Conservation (phyloP, 2,113 vertebrate genomes). For the Apteryx owenii region DNA sequence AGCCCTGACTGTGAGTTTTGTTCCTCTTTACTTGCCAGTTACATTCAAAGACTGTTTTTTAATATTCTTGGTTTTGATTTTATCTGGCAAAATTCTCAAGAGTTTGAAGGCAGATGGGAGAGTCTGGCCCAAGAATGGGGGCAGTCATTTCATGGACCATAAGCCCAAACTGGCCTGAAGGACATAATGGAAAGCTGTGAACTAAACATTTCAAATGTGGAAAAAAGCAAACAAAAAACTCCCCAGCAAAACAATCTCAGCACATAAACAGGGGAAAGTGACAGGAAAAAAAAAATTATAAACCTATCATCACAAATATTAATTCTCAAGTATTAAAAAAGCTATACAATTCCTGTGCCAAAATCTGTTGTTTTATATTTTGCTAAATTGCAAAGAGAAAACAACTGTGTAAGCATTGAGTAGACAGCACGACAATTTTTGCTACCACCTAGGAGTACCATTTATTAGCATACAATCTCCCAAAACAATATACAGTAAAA, state of each 20-base stretch:
- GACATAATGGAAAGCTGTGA: background rate
- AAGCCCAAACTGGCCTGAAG: constrained; percentile 60
- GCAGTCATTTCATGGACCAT: constrained; percentile 53
- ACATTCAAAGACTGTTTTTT: background rate
- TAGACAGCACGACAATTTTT: background rate
- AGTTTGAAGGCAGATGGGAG: constrained; percentile 49
- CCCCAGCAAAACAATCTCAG: background rate
- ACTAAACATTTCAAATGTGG: background rate
- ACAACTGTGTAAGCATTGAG: background rate
- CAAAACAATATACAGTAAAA: background rate
- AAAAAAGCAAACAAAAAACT: background rate
- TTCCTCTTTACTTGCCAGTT: background rate
- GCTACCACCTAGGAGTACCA: background rate
- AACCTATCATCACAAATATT: background rate
- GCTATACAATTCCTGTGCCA: background rate
- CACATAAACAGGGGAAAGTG: background rate
- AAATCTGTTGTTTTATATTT: background rate
- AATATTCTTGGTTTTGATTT: background rate
- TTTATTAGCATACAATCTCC: background rate
- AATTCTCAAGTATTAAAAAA: background rate
- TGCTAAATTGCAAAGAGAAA: background rate
- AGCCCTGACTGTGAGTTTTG: background rate
- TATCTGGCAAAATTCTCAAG: constrained; percentile 32
- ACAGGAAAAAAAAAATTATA: background rate
- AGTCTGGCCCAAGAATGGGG: constrained; percentile 41